Percentiles rank a stretch among this genome's conserved stretches.
phyloP scores from a whole-genome alignment of 2,113 vertebrate species.

The Scytalopus superciliaris region DNA sequence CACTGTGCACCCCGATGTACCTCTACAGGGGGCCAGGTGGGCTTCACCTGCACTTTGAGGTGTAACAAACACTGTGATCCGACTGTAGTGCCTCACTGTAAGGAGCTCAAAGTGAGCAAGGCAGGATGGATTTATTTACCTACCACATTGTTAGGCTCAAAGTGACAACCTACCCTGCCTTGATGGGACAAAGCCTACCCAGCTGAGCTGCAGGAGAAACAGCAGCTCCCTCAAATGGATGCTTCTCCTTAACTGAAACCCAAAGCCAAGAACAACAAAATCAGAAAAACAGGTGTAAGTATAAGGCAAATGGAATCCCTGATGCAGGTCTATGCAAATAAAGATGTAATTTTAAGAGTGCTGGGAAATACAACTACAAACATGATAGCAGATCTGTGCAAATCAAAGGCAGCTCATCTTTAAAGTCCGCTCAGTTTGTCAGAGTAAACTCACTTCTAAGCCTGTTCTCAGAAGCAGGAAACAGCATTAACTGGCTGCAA shows the following conservation, averaged over 20 bases:
- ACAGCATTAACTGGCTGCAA: neutral
- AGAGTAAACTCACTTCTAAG: neutral
- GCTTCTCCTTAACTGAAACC: neutral
- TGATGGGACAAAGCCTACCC: neutral
- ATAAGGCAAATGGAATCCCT: neutral
- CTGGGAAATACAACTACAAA: neutral
- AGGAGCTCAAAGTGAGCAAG: neutral
- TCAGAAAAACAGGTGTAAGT: neutral
- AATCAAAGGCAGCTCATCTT: neutral
- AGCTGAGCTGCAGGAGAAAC: neutral
- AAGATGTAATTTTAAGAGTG: neutral
- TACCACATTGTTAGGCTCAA: neutral
- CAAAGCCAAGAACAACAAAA: neutral
- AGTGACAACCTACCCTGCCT: neutral
- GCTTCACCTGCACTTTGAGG: neutral
- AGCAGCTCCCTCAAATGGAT: neutral
- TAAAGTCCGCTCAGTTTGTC: neutral
- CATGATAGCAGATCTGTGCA: fast-evolving
- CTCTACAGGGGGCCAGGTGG: neutral
- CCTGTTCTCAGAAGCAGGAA: neutral
- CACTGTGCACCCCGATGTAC: fast-evolving
- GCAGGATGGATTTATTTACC: neutral
- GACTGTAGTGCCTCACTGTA: fast-evolving
- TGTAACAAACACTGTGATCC: neutral
- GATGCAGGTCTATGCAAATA: neutral